Evolutionary conservation across 2,888 invertebrate species (phyloP), one percentile per base, ranked within the genome.

Genomic region (Epicampocera succincta): DNA sequence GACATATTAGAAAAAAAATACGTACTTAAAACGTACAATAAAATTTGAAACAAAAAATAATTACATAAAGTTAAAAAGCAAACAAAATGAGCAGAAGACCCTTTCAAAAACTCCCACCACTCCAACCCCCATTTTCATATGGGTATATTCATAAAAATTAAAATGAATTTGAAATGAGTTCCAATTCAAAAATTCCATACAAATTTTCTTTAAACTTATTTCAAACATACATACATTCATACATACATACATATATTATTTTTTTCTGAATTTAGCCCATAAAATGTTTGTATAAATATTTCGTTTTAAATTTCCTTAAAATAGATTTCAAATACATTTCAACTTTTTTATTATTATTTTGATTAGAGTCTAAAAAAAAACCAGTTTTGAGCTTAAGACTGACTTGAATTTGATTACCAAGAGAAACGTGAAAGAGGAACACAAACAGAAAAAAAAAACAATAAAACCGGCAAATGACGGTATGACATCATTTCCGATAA

Each of bases 401-500:
- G 25, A 50, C 5, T 60, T 50, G 8, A 40, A 12, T 29, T 61
- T 25, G 11, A n/a, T n/a, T n/a, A n/a, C n/a, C n/a, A 58, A 58
- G n/a, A 66, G 9, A 68, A 21, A 38, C 2, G 38, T 12, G 15
- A 3, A 33, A 50, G 13, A 21, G 60, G 21, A 58, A 52, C 1
- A n/a, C 48, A 33, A 68, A 65, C 44, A 65, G 42, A 40, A 58
- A 52, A 0, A 17, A 50, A 38, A 68, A 65, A 33, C 58, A 50
- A 61, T 33, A 25, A 44, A 80, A 58, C 75, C 71, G 75, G 50
- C 58, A 75, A 65, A 66, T 25, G 8, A n/a, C 13, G 4, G 40
- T 15, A 80, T 80, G 80, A 80, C 75, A 80, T 80, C 80, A 80
- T 80, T 65, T 60, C 54, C 54, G 60, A 75, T 13, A 52, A 71